Evolutionary conservation across 1,140 invertebrate species (phyloP), one percentile per base, ranked within the genome.

Genomic region (Elymnias hypermnestra): DNA sequence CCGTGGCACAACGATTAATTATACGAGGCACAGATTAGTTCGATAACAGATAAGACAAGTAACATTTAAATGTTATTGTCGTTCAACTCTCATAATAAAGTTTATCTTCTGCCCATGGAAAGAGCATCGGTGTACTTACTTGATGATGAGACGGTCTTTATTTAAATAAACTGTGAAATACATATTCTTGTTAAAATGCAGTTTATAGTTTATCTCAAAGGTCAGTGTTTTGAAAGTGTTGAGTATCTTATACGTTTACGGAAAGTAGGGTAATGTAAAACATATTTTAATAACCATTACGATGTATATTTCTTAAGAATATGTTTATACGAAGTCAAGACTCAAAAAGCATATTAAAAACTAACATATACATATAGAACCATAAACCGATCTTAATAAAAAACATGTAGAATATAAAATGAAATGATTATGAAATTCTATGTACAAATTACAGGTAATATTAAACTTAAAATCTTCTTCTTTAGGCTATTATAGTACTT

Each of bases 1-100:
- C 47, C 46, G 35, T 54, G 51, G 58, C 53, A 58, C 37, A 49
- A 62, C 67, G 67, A 78, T 75, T 78, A 75, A 75, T 78, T 73
- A 71, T 61, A 48, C 29, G 8, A 36, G 57, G 35, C 65, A 67
- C 43, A 72, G 72, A 75, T 52, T 69, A 71, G 55, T 53, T 63
- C 35, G 48, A 53, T 53, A 48, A 42, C 42, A 54, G 50, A 64
- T 52, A 58, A 53, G 63, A 57, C 60, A 51, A 43, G 44, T 59
- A 56, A 56, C 61, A 63, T 63, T 63, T 63, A 63, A 63, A 59
- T 63, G 57, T 58, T 57, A 53, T 56, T 53, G 53, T 57, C 56
- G 54, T 51, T 46, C 42, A 38, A 21, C 42, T 47, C 38, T 55
- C 49, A 61, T 45, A 59, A 58, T 53, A 59, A 53, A 60, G 53